Evolutionary conservation across 2,888 invertebrate genomes (phyloP).

Genomic region (Trissoscelio sp.): DNA sequence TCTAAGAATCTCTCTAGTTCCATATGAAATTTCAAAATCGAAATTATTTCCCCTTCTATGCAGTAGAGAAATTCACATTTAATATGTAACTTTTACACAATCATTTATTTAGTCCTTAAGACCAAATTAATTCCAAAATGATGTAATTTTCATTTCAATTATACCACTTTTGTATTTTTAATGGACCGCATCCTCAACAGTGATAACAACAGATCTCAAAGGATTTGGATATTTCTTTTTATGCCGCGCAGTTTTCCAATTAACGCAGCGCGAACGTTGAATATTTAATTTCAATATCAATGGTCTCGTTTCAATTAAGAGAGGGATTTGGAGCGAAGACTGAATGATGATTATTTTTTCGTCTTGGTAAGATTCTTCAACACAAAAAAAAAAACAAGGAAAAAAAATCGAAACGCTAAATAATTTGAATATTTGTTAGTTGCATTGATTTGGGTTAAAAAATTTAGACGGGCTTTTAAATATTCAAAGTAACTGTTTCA

Average conservation of each 20-base stretch:
- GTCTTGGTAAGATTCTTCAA: neutral
- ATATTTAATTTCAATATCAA: constrained; percentile 28
- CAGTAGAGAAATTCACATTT: too few species aligned
- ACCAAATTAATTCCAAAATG: too few species aligned
- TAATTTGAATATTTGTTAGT: neutral
- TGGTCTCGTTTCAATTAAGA: constrained; percentile 7
- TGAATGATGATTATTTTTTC: constrained; percentile 12
- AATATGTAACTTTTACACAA: too few species aligned
- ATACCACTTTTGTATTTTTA: too few species aligned
- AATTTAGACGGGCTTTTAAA: constrained; percentile 8
- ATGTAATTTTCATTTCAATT: too few species aligned
- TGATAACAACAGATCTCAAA: too few species aligned
- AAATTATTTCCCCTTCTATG: too few species aligned
- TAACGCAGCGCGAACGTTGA: constrained; percentile 10
- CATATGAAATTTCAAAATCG: too few species aligned
- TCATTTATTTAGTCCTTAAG: too few species aligned
- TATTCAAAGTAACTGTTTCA: constrained; percentile 24
- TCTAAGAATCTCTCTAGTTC: too few species aligned
- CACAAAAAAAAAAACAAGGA: neutral
- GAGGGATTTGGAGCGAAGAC: neutral
- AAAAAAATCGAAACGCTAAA: neutral
- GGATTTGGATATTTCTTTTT: neutral
- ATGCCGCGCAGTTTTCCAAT: constrained; percentile 1
- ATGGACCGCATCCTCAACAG: too few species aligned
- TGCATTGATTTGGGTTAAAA: constrained; percentile 2